phyloP scores from a whole-genome alignment of 2,888 invertebrate species.

The Cheilosia urbana region DNA sequence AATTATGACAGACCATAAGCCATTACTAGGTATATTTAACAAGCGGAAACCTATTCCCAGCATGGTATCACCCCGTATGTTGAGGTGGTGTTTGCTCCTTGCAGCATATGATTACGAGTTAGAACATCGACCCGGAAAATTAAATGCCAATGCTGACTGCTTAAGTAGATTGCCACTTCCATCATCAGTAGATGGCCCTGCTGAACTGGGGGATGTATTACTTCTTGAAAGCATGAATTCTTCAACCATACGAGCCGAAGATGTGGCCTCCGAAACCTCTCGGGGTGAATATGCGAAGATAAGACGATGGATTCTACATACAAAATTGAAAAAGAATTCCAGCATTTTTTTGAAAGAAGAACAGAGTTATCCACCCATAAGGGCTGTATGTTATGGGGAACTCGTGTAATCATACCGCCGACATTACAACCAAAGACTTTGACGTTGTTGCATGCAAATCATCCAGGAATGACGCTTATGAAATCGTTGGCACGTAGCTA shows the following conservation, averaged over 20 bases:
- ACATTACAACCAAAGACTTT: neutral
- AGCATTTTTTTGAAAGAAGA: neutral
- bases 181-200: neutral
- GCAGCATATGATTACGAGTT: conserved; percentile 36
- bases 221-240: neutral
- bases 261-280: neutral
- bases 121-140: conserved; percentile 23
- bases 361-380: conserved; percentile 21
- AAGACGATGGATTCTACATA: neutral
- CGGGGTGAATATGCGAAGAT: neutral
- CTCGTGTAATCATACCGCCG: neutral
- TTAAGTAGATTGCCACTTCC: conserved; percentile 7
- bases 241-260: neutral
- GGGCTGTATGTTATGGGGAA: conserved; percentile 4
- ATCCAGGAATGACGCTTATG: conserved; percentile 16
- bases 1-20: conserved; percentile 43
- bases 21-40: conserved; percentile 38
- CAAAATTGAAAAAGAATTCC: neutral
- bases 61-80: conserved; percentile 34
- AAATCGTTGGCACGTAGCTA: neutral
- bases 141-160: conserved; percentile 6
- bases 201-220: neutral
- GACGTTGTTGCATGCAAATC: conserved; percentile 9
- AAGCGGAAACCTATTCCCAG: conserved; percentile 31
- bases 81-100: conserved; percentile 26